Evolutionary conservation across 2,888 invertebrate species (phyloP).

Genomic region (Ecliptopera silaceata): DNA sequence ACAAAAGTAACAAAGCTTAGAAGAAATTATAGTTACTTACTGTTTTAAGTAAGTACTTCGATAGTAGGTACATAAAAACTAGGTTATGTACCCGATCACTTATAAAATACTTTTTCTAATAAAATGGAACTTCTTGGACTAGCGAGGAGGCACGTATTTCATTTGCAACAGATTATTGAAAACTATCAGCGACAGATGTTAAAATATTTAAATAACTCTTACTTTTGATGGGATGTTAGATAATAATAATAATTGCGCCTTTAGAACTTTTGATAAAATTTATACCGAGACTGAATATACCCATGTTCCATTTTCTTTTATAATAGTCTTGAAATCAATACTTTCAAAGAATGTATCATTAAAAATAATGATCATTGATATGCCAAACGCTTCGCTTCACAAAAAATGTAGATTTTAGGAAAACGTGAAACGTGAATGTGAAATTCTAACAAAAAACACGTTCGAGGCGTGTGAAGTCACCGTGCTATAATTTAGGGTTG

Average conservation of each 20-base stretch:
- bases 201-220: no score
- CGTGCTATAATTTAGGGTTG: constrained; percentile 26
- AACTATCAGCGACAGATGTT: constrained; percentile 1
- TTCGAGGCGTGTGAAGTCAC: constrained; percentile 10
- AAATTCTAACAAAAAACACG: constrained; percentile 15
- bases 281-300: no score
- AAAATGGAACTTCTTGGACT: constrained; percentile 24
- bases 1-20: no score
- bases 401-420: constrained; percentile 6
- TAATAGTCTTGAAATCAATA: not conserved
- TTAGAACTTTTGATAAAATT: no score
- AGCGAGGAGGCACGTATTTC: constrained; percentile 59
- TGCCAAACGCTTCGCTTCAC: not conserved
- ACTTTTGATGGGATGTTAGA: no score
- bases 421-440: not conserved
- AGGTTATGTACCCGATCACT: not conserved
- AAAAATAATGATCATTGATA: not conserved
- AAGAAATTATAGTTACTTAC: no score
- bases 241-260: no score
- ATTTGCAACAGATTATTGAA: constrained; percentile 51
- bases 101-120: not conserved
- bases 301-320: not conserved
- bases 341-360: not conserved
- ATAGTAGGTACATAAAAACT: not conserved
- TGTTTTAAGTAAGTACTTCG: not conserved